Percentiles rank a stretch among this genome's conserved stretches.
phyloP scores from a whole-genome alignment of 2,113 vertebrate species.

The Theristicus caerulescens region DNA sequence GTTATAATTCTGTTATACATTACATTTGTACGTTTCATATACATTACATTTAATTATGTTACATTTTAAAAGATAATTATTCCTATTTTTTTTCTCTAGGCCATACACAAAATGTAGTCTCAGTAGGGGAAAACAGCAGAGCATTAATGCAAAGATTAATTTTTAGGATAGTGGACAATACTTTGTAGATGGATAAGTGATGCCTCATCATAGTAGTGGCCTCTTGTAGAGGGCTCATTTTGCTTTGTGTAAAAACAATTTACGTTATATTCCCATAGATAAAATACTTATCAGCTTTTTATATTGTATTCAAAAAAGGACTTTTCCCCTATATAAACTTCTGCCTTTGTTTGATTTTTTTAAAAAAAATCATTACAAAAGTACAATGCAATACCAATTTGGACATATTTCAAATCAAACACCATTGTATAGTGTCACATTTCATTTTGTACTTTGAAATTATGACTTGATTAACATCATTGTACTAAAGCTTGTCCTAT shows the following conservation, averaged over 20 bases:
- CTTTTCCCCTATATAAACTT: neutral
- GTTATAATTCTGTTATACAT: neutral
- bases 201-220: neutral
- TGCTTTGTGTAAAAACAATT: neutral
- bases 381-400: neutral
- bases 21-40: neutral
- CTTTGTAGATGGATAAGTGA: neutral
- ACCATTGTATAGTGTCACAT: neutral
- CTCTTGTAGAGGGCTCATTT: neutral
- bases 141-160: neutral
- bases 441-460: slow-evolving; percentile 10
- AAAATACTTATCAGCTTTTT: neutral
- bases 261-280: neutral
- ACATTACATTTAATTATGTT: neutral
- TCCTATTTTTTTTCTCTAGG: neutral
- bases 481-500: neutral
- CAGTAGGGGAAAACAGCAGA: neutral
- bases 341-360: neutral
- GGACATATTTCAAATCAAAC: slow-evolving; percentile 19
- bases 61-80: neutral
- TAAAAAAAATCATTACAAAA: neutral
- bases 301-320: neutral
- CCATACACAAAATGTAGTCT: neutral
- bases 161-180: neutral
- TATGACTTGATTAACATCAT: slow-evolving; percentile 1